Evolutionary conservation across 2,113 vertebrate genomes (phyloP).

Genomic region (Nyctibius bracteatus): DNA sequence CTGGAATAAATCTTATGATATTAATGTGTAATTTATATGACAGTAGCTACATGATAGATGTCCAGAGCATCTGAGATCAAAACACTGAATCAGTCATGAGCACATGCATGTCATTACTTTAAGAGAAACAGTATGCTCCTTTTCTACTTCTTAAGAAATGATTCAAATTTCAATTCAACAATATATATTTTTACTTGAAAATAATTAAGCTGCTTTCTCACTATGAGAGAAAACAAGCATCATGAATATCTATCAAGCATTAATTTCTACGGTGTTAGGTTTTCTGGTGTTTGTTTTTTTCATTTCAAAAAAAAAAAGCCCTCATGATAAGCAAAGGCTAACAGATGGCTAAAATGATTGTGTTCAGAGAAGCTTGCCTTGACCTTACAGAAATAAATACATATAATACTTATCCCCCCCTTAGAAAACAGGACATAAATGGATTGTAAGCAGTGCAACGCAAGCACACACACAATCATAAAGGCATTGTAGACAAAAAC

Average conservation of each 20-base stretch:
- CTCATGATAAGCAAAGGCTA: background rate
- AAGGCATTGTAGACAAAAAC: background rate
- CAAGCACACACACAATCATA: background rate
- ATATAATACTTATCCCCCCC: background rate
- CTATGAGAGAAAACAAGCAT: background rate
- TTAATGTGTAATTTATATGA: conserved; percentile 39
- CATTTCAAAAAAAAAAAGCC: background rate
- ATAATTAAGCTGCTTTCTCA: conserved; percentile 2
- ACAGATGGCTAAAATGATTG: background rate
- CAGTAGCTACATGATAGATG: conserved; percentile 45
- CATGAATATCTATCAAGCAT: background rate
- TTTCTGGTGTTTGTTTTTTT: too few relatives aligned
- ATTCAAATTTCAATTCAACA: conserved; percentile 12
- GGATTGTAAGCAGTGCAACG: background rate
- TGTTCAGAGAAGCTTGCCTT: background rate
- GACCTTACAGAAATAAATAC: background rate
- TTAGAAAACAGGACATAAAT: background rate
- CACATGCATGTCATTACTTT: conserved; percentile 37
- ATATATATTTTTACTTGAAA: background rate
- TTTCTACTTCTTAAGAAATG: conserved; percentile 11
- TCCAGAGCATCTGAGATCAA: conserved; percentile 53
- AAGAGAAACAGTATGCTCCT: conserved; percentile 18
- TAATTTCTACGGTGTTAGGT: background rate
- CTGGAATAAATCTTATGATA: conserved; percentile 5
- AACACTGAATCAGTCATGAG: conserved; percentile 42